phyloP scores from a whole-genome alignment of 2,113 vertebrate species.

The Noturus placidus region DNA sequence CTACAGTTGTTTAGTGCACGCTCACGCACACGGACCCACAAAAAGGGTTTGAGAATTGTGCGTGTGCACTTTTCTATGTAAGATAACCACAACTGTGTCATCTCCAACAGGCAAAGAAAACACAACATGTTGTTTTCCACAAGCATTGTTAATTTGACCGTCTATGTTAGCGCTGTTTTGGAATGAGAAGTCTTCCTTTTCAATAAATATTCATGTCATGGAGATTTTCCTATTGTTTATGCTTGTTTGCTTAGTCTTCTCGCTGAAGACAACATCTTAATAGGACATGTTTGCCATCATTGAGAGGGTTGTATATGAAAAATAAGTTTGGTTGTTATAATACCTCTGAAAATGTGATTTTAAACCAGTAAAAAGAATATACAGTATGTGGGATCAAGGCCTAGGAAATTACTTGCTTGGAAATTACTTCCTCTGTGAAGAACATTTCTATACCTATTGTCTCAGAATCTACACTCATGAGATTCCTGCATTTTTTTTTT shows the following conservation, averaged over 20 bases:
- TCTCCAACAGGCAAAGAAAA: slow-evolving; percentile 64
- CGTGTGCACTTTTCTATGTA: slow-evolving; percentile 46
- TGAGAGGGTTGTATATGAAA: slow-evolving; percentile 50
- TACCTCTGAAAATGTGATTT: background rate
- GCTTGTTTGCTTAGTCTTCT: slow-evolving; percentile 63
- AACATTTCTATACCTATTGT: background rate
- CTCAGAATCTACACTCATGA: background rate
- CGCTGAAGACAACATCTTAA: slow-evolving; percentile 68
- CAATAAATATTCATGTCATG: slow-evolving; percentile 72
- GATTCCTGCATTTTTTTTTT: background rate
- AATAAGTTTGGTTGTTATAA: slow-evolving; percentile 70
- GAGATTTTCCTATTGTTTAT: slow-evolving; percentile 64
- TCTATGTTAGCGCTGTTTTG: slow-evolving; percentile 58
- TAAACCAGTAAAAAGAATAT: background rate
- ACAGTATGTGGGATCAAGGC: background rate
- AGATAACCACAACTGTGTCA: slow-evolving; percentile 52
- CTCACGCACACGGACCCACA: slow-evolving; percentile 58
- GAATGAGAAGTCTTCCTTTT: slow-evolving; percentile 78
- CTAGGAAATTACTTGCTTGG: background rate
- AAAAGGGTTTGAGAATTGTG: slow-evolving; percentile 51
- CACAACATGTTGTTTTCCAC: slow-evolving; percentile 53
- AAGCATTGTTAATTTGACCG: slow-evolving; percentile 52
- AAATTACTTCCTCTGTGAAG: background rate
- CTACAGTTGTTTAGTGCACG: slow-evolving; percentile 46
- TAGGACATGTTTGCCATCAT: slow-evolving; percentile 52